phyloP scores from a whole-genome alignment of 2,113 vertebrate species.

The Coryphaenoides rupestris region DNA sequence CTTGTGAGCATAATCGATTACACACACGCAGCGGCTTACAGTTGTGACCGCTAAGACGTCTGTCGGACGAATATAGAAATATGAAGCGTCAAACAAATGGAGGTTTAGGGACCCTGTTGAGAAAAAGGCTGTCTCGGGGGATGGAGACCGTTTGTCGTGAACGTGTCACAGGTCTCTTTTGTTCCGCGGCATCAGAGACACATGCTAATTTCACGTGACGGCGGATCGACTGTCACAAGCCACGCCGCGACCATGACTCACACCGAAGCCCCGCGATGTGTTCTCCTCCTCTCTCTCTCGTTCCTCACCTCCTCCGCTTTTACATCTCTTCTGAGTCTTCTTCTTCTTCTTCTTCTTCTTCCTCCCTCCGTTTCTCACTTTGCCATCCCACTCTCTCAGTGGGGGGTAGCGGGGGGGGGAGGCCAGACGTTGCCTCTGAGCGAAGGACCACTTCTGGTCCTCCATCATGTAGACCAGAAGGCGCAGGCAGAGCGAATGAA shows the following conservation, averaged over 20 bases:
- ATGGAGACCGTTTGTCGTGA: too few relatives aligned
- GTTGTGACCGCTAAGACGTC: too few relatives aligned
- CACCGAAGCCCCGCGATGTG: slow-evolving; percentile 11
- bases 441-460: slow-evolving; percentile 52
- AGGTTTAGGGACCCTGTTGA: too few relatives aligned
- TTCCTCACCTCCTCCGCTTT: slow-evolving; percentile 31
- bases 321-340: slow-evolving; percentile 29
- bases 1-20: too few relatives aligned
- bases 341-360: slow-evolving; percentile 31
- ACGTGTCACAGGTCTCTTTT: too few relatives aligned
- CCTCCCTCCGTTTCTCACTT: slow-evolving; percentile 49
- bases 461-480: too few relatives aligned
- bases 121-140: too few relatives aligned
- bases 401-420: slow-evolving; percentile 51
- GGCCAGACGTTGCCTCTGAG: slow-evolving; percentile 23
- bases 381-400: slow-evolving; percentile 56
- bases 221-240: slow-evolving; percentile 25
- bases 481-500: too few relatives aligned
- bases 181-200: slow-evolving; percentile 7
- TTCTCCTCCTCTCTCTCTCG: slow-evolving; percentile 12
- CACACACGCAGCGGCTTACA: too few relatives aligned
- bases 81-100: too few relatives aligned
- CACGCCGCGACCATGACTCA: slow-evolving; percentile 32
- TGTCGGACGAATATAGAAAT: too few relatives aligned
- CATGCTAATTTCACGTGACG: slow-evolving; percentile 12